These are phyloP conservation scores for Limnephilus rhombicus DNA, from an alignment of 2,888 invertebrate species.

Conservation along the genomic window DNA sequence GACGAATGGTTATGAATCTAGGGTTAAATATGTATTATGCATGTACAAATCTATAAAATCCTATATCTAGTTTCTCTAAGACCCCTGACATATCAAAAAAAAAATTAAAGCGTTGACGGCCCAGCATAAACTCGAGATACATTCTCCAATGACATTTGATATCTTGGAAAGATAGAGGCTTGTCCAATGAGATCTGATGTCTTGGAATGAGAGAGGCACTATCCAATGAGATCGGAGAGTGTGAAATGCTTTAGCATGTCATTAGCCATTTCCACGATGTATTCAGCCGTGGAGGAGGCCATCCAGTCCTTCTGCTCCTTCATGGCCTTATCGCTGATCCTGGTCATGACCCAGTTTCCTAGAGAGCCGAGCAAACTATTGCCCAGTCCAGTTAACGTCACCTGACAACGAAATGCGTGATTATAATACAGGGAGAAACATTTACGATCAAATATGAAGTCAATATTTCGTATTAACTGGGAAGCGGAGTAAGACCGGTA, in stretches of 20 bases:
- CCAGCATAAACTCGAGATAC: no score
- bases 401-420: not conserved
- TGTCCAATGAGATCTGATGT: no score
- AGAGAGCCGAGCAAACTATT: constrained; percentile 56
- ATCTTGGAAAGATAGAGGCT: no score
- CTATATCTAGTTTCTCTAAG: no score
- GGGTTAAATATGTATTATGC: no score
- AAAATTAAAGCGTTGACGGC: no score
- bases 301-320: constrained; percentile 59
- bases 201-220: not conserved
- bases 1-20: no score
- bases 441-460: not conserved
- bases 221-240: constrained; percentile 59
- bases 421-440: not conserved
- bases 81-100: no score
- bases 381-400: constrained; percentile 54
- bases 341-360: constrained; percentile 61
- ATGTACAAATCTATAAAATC: no score
- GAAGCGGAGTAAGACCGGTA: no score
- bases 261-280: constrained; percentile 59
- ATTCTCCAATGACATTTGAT: no score
- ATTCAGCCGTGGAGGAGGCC: constrained; percentile 47
- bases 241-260: constrained; percentile 47
- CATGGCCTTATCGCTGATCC: constrained; percentile 55
- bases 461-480: no score